These are phyloP conservation scores for Gobio occitaniae DNA, from an alignment of 2,797 vertebrate genomes.

Conservation along the genomic window DNA sequence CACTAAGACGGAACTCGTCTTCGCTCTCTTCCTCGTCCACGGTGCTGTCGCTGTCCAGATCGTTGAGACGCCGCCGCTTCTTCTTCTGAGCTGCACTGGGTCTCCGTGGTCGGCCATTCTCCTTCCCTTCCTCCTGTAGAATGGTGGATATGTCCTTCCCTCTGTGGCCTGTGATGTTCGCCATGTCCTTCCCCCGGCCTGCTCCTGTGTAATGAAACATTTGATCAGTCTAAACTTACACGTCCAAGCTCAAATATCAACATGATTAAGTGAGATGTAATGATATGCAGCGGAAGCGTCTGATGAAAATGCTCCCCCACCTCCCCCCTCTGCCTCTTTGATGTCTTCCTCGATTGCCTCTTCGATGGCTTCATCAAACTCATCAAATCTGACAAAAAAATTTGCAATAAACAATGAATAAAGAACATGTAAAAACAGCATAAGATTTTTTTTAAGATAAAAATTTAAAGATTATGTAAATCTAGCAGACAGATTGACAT, in stretches of 20 bases:
- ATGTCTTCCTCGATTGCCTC: conserved; percentile 98
- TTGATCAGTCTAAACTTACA: not conserved
- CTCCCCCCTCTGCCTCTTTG: conserved; percentile 96
- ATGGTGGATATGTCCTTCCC: conserved; percentile 97
- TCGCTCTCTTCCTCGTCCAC: conserved; percentile 96
- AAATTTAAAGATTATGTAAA: not conserved
- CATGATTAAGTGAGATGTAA: not conserved
- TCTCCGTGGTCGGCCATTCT: conserved; percentile 85
- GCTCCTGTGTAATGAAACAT: conserved; percentile 75
- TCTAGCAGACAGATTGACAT: not conserved
- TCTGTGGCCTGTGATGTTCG: conserved; percentile 94
- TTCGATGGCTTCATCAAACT: conserved; percentile 98
- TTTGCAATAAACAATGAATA: not conserved
- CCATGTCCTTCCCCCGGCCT: conserved; percentile 97
- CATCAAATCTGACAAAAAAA: conserved; percentile 86
- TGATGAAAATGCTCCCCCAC: conserved; percentile 67
- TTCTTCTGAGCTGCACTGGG: conserved; percentile 80
- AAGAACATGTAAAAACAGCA: not conserved
- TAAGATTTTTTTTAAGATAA: not conserved
- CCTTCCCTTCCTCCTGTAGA: conserved; percentile 90
- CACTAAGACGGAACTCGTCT: conserved; percentile 93
- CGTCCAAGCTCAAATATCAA: not conserved
- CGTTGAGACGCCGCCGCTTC: conserved; percentile 94
- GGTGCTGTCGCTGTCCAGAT: conserved; percentile 96
- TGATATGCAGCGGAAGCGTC: too few species aligned